phyloP scores from a whole-genome alignment of 2,113 vertebrate species.

The Phyllostomus hastatus region DNA sequence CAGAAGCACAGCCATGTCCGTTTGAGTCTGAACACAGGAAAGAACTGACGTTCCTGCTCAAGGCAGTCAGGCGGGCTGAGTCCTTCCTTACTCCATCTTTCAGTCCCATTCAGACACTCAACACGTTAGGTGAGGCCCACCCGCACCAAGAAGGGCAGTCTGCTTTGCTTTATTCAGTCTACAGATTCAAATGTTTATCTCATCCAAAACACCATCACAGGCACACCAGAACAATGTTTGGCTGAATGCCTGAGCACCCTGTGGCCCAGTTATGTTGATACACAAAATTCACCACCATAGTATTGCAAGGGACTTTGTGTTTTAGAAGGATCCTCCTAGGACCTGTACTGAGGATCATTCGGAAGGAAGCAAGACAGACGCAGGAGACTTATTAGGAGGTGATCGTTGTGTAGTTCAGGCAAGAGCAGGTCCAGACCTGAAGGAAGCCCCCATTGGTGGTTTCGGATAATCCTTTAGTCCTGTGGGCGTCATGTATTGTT shows the following conservation, averaged over 20 bases:
- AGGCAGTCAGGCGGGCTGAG: background rate
- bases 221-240: background rate
- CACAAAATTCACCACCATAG: background rate
- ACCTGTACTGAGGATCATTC: background rate
- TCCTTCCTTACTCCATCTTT: background rate
- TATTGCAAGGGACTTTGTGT: background rate
- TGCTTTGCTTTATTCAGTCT: background rate
- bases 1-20: background rate
- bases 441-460: background rate
- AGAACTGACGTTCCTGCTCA: background rate
- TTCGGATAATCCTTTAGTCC: background rate
- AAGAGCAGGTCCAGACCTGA: background rate
- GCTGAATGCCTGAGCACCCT: background rate
- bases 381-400: background rate
- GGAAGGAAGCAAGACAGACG: background rate
- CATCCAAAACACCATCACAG: background rate
- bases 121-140: background rate
- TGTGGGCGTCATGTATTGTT: accelerated
- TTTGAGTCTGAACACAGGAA: background rate
- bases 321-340: background rate
- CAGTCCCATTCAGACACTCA: background rate
- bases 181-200: background rate
- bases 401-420: background rate
- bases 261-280: background rate
- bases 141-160: background rate